Base-by-base conservation (phyloP, 1,140 invertebrate species). In the Palaemon carinicauda region DNA sequence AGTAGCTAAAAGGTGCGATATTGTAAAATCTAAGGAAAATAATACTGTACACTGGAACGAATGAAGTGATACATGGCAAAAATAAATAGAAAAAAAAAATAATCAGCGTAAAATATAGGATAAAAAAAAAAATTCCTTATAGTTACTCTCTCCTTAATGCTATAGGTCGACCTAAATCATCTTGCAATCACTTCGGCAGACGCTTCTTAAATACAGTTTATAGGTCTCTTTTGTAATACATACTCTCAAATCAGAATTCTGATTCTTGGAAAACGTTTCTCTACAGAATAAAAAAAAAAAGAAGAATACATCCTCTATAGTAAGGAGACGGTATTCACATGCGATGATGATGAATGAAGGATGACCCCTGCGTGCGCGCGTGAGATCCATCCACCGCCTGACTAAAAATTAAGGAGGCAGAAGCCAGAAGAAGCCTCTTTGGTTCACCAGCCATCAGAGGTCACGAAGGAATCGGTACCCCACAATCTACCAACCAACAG, bases 11-110 rank as follows among this genome's bases (percentile, higher is more conserved):
- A 69, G 65, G 65, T 69, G 65, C 65, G 71, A 60, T 41, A 33
- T n/a, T 83, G 82, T 73, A 21, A 75, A 73, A 17, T 54, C 29
- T 75, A 41, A 83, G 29, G 10, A 71, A 73, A 52, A 27, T 83
- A 83, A 83, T 83, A 83, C 82, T 83, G 82, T 83, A 83, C 82
- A 83, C 71, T 60, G 53, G 54, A 83, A 83, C 82, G 33, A 29
- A 83, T 52, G 41, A 41, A 41, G 41, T 9, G 5, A 41, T 9
- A 54, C 75, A 15, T 51, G 73, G 71, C 82, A 75, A 83, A n/a
- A 83, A 83, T 83, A 83, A 77, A 75, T 54, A 53, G 54, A 75
- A 81, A 69, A 65, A 82, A 82, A 82, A 82, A 24, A 77, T 60
- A 15, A 77, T 69, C 82, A 53, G 71, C 51, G 29, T 33, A 81